Conservation (phyloP, 2,113 vertebrate genomes). For the Camarhynchus parvulus region DNA sequence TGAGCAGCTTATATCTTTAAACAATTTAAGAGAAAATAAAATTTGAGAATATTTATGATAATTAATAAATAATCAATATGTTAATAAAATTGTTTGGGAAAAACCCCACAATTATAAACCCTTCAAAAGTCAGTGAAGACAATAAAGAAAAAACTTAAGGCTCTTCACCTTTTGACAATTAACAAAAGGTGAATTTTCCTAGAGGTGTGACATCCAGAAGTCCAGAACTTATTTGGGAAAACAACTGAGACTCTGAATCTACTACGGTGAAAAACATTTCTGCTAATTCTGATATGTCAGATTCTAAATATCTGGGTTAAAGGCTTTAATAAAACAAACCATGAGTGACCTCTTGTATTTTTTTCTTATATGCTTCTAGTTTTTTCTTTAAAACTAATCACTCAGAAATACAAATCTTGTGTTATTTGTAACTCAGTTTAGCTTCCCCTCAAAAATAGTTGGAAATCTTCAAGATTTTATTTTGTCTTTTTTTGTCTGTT, state of each 20-base stretch:
- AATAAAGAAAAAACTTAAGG: background rate
- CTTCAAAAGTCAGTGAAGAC: background rate
- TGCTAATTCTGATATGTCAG: background rate
- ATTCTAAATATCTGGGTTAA: background rate
- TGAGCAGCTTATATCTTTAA: background rate
- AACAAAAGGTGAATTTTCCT: background rate
- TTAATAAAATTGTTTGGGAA: background rate
- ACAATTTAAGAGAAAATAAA: background rate
- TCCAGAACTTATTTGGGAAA: background rate
- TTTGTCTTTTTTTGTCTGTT: background rate
- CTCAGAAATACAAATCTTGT: background rate
- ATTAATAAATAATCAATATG: background rate
- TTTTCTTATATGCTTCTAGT: background rate
- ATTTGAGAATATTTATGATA: background rate
- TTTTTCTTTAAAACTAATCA: background rate
- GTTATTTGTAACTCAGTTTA: background rate
- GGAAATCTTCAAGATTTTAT: background rate
- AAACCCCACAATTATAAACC: fast-evolving
- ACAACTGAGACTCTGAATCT: fast-evolving
- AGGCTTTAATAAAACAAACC: background rate
- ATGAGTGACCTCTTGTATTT: background rate
- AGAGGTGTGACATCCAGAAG: background rate
- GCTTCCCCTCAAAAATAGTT: background rate
- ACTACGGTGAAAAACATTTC: background rate
- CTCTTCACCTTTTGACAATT: background rate